Conservation (phyloP, 2,113 vertebrate species). For the Thamnaconus septentrionalis region DNA sequence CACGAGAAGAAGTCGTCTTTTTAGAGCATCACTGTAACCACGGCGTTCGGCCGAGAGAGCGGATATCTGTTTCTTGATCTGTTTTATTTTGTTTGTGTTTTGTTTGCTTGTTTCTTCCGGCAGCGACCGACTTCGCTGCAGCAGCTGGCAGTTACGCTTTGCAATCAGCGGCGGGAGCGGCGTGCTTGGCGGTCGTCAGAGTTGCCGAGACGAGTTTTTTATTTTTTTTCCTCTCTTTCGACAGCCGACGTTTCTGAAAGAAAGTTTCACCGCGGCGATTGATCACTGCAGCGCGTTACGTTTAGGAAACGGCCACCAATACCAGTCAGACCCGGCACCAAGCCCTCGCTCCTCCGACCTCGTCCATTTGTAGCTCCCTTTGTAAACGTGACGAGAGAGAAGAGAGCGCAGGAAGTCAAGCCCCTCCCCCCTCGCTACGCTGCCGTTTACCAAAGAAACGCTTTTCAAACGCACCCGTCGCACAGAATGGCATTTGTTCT, state of each 20-base stretch:
- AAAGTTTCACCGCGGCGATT: constrained; percentile 37
- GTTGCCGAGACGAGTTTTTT: constrained; percentile 12
- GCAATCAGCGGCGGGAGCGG: constrained; percentile 53
- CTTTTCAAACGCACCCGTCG: too few relatives aligned
- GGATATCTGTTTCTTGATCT: constrained; percentile 34
- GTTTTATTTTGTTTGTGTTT: too few relatives aligned
- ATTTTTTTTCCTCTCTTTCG: constrained; percentile 10
- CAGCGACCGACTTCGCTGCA: constrained; percentile 41
- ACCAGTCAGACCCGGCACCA: too few relatives aligned
- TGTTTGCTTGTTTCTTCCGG: constrained; percentile 14
- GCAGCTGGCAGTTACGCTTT: constrained; percentile 59
- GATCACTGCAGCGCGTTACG: constrained; percentile 7
- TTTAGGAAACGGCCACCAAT: constrained; percentile 3
- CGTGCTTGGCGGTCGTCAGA: constrained; percentile 33
- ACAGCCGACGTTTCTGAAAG: constrained; percentile 28
- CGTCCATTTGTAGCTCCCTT: too few relatives aligned
- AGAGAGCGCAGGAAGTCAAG: too few relatives aligned
- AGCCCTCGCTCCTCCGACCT: too few relatives aligned
- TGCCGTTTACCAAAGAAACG: too few relatives aligned
- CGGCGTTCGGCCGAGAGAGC: constrained; percentile 31
- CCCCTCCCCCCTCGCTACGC: too few relatives aligned
- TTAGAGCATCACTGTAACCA: constrained; percentile 52
- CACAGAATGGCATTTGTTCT: too few relatives aligned
- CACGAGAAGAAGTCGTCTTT: constrained; percentile 43
- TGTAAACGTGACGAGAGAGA: too few relatives aligned